Evolutionary conservation across 2,888 invertebrate species (phyloP), one percentile per base, ranked within the genome.

Genomic region (Caenorhabditis becei): DNA sequence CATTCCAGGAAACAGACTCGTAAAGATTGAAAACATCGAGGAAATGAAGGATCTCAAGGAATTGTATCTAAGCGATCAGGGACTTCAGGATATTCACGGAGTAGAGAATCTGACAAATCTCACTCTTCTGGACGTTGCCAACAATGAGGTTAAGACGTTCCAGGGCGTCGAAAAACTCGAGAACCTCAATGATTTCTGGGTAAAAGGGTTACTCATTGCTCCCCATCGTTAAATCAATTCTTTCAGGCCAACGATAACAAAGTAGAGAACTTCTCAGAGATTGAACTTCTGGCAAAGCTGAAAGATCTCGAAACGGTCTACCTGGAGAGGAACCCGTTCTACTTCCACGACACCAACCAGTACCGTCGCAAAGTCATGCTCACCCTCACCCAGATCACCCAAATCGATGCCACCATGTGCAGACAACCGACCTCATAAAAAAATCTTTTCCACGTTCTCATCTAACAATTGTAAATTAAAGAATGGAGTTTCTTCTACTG

Each of bases 181-280:
- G 1, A 93, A 94, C n/a, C 93, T 99, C 83, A 95, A 96, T 90
- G 99, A 99, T 92, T 94, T 99, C 89, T 99, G 99, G 99, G 96
- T 97, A 92, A 93, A 93, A 89, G 51, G 14, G 26, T 54, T 58
- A 10, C 32, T 63, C 59, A 20, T 56, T 56, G 16, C 2, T 47
- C n/a, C n/a, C 62, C 4, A 54, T 44, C 37, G 18, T 41, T 18
- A 35, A 56, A n/a, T 41, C 16, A 11, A 5, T 41, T 10, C 10
- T 56, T 75, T n/a, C 92, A 96, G 96, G 92, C 97, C 80, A 98
- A 98, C 91, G 95, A 97, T 92, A 97, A 98, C 92, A 93, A 94
- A 87, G 93, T 99, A 54, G 92, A 94, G 54, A 94, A 95, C 58
- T 99, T 97, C 97, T 93, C 93, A 20, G 95, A 95, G 23, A 91